phyloP scores from a whole-genome alignment of 2,113 vertebrate genomes.

The Nothoprocta perdicaria region DNA sequence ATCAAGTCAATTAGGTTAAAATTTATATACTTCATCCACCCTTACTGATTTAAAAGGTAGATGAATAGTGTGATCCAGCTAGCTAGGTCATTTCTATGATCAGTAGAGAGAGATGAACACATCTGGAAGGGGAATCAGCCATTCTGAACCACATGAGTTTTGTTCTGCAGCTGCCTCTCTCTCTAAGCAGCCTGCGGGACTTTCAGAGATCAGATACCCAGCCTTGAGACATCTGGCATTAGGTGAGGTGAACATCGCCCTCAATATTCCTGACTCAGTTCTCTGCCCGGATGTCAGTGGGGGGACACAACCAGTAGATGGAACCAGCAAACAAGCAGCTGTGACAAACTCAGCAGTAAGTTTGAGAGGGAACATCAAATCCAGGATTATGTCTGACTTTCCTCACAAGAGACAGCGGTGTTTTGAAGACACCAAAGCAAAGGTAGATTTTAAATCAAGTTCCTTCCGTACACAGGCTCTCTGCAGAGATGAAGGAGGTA shows the following conservation, averaged over 20 bases:
- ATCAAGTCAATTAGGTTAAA: not conserved
- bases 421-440: constrained; percentile 42
- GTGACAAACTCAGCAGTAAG: not conserved
- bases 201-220: not conserved
- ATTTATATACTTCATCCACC: not conserved
- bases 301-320: not conserved
- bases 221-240: not conserved
- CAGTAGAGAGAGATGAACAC: not conserved
- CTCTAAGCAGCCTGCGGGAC: not conserved
- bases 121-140: not conserved
- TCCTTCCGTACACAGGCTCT: not conserved
- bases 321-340: constrained; percentile 10
- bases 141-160: not conserved
- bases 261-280: not conserved
- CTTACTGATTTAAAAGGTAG: not conserved
- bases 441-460: constrained; percentile 57
- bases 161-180: not conserved
- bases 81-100: not conserved
- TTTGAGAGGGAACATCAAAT: not conserved
- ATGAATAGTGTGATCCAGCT: not conserved
- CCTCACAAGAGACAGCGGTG: not conserved
- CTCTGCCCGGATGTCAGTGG: not conserved
- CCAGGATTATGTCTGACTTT: constrained; percentile 32
- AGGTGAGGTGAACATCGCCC: not conserved
- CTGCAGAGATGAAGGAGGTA: constrained; percentile 20